Conservation (phyloP, 2,888 invertebrate species). For the Euplexia lucipara region DNA sequence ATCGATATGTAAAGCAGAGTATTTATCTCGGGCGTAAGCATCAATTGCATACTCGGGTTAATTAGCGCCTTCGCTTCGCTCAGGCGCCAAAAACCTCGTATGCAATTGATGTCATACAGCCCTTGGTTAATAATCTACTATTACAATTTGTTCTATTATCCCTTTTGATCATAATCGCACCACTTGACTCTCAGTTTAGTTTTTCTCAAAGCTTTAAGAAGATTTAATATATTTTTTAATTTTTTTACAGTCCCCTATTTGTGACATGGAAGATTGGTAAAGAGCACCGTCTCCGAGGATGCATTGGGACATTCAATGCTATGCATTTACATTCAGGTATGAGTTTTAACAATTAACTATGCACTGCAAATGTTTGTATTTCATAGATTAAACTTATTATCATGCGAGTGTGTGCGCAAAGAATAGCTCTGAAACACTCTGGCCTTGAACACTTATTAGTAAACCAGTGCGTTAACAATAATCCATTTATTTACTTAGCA, state of each 20-base stretch:
- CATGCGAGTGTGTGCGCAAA: constrained; percentile 16
- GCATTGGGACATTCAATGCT: constrained; percentile 99
- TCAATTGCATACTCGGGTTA: too few species aligned
- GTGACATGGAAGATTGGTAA: constrained; percentile 99
- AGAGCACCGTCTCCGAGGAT: constrained; percentile 98
- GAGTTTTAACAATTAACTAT: constrained; percentile 3
- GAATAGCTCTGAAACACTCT: constrained; percentile 9
- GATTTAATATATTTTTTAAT: constrained; percentile 5
- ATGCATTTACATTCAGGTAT: constrained; percentile 97
- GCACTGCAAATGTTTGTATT: constrained; percentile 15
- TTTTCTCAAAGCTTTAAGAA: constrained; percentile 15
- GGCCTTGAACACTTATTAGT: constrained; percentile 44
- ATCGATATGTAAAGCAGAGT: too few species aligned
- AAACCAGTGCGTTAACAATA: constrained; percentile 17
- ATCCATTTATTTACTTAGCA: constrained; percentile 9
- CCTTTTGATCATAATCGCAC: too few species aligned
- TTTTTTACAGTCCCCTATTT: constrained; percentile 96
- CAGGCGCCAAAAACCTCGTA: too few species aligned
- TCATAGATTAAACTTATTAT: constrained; percentile 18
- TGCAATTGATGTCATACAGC: too few species aligned
- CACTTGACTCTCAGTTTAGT: too few species aligned
- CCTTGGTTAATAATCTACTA: too few species aligned
- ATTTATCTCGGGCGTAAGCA: too few species aligned
- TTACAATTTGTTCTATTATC: too few species aligned
- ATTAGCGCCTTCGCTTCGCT: too few species aligned